These are phyloP conservation scores for Drosophila lacertosa DNA, from an alignment of 1,140 invertebrate genomes.

Conservation along the genomic window DNA sequence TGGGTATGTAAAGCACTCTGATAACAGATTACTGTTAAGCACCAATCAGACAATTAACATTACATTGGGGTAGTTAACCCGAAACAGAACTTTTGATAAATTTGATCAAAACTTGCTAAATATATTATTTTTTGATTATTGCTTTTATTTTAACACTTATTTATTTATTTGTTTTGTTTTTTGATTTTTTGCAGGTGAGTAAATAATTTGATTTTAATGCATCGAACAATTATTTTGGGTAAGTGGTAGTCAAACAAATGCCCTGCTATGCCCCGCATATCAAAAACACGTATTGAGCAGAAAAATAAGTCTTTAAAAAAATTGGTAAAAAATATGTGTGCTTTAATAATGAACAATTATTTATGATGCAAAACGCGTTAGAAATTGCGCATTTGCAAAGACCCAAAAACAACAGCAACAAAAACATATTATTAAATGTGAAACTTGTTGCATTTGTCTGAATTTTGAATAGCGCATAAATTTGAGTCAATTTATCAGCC, in stretches of 20 bases:
- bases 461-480: slow-evolving; percentile 49
- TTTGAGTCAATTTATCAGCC: slow-evolving; percentile 37
- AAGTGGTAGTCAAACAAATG: slow-evolving; percentile 32
- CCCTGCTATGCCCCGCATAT: slow-evolving; percentile 30
- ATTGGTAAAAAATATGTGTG: slow-evolving; percentile 8
- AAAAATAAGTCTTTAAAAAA: not conserved
- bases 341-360: slow-evolving; percentile 21
- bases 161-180: not conserved
- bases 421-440: slow-evolving; percentile 38
- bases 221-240: slow-evolving; percentile 21
- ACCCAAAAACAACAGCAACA: slow-evolving; percentile 14
- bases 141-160: not conserved
- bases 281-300: not conserved
- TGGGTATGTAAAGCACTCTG: not conserved
- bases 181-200: slow-evolving; percentile 56
- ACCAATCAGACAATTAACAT: no score
- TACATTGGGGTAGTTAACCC: no score
- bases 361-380: slow-evolving; percentile 50
- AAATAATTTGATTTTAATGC: slow-evolving; percentile 24
- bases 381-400: slow-evolving; percentile 55
- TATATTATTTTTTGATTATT: not conserved
- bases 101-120: no score
- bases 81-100: no score
- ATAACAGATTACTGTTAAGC: not conserved
- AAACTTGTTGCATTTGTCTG: slow-evolving; percentile 64